These are phyloP conservation scores for Acheta domesticus DNA, from an alignment of 2,888 invertebrate species.

Conservation along the genomic window DNA sequence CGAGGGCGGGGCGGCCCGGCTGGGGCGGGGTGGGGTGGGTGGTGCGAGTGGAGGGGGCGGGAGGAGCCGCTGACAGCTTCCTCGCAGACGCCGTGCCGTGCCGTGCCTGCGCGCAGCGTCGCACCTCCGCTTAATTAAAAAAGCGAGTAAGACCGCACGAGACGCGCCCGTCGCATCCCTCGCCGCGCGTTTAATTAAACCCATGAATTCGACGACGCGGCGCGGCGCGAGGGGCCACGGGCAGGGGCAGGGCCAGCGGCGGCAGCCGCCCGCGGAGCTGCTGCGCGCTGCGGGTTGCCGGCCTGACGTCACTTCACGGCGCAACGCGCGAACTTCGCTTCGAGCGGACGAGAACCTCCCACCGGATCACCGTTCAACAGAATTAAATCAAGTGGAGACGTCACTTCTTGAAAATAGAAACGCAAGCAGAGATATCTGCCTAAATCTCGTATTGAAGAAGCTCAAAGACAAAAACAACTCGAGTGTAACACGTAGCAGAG, in stretches of 20 bases:
- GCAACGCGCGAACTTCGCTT: background rate
- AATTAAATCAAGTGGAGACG: no score
- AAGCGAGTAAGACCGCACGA: background rate
- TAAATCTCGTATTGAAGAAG: no score
- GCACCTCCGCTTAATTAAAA: background rate
- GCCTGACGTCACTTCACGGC: constrained; percentile 9
- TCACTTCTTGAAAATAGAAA: no score
- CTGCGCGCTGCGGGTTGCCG: background rate
- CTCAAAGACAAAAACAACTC: no score
- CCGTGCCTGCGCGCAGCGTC: background rate
- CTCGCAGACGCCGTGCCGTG: background rate
- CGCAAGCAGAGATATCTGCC: no score
- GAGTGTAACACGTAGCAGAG: no score
- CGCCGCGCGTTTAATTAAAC: constrained; percentile 7
- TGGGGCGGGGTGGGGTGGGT: no score
- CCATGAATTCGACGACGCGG: background rate
- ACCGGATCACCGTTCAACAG: no score
- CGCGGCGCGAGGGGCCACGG: background rate
- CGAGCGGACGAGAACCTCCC: no score
- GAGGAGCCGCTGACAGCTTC: no score
- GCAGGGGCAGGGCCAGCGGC: background rate
- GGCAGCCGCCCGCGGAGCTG: background rate
- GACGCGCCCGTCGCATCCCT: background rate
- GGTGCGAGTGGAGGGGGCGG: no score
- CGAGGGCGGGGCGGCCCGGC: no score